Evolutionary conservation across 2,113 vertebrate genomes (phyloP).

Genomic region (Microcebus griseorufus): DNA sequence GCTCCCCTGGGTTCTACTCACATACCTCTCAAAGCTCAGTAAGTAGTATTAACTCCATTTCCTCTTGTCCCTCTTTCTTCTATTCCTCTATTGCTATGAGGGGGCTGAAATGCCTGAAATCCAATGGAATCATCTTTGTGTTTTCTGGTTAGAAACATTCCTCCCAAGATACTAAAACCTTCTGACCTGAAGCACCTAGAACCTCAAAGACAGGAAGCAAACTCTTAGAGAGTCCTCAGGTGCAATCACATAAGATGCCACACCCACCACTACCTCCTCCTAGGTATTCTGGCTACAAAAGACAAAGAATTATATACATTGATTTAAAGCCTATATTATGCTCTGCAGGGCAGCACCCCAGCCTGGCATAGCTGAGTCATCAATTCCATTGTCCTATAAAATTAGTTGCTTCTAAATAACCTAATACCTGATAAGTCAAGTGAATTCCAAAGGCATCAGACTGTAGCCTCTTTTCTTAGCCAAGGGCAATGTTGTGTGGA

Average conservation of each 20-base stretch:
- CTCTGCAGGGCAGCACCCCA: not conserved
- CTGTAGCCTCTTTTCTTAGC: not conserved
- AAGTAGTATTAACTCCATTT: not conserved
- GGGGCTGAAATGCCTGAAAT: not conserved
- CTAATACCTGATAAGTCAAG: not conserved
- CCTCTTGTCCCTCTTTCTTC: not conserved
- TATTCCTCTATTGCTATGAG: not conserved
- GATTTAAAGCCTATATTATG: not conserved
- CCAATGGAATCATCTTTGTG: not conserved
- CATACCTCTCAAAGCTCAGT: not conserved
- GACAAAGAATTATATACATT: not conserved
- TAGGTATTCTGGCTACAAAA: not conserved
- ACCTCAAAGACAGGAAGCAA: not conserved
- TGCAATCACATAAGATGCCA: not conserved
- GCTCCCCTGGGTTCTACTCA: not conserved
- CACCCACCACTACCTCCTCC: not conserved
- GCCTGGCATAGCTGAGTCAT: not conserved
- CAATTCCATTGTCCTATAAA: not conserved
- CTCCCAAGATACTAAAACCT: not conserved
- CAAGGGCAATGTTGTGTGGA: not conserved
- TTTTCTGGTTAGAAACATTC: not conserved
- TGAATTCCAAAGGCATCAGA: not conserved
- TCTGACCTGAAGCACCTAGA: not conserved
- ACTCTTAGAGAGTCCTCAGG: not conserved
- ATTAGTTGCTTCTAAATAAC: not conserved